Evolutionary conservation across 2,888 invertebrate species (phyloP), one percentile per base, ranked within the genome.

Genomic region (Caenorhabditis doughertyi): DNA sequence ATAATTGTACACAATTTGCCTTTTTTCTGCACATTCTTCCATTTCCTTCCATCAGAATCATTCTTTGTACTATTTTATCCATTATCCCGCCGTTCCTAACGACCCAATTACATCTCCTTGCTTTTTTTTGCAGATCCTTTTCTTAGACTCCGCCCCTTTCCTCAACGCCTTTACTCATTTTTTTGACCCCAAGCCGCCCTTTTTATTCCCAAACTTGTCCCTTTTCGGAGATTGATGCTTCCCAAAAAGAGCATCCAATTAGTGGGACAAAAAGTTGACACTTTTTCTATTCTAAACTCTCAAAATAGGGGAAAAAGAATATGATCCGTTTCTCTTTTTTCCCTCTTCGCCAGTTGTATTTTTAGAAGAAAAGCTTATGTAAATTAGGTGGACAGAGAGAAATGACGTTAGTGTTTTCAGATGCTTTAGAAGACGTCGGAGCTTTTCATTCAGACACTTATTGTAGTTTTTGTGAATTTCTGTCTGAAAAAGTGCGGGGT

Each of bases 311-410:
- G 32, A 32, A 9, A 32, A 13, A 39, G 39, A 72, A 72, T 72
- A 72, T 72, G 72, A 72, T 72, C 60, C 60, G 44, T 44, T 23
- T 47, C 64, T 53, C 53, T 18, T 67, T 9, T 9, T 4, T 8
- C 39, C 3, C 39, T 3, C 47, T 55, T 55, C 56, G 47, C 64
- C 44, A 55, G 55, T 47, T 49, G 71, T 71, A 71, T 71, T 71
- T 62, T 62, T 73, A 73, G 51, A 42, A n/a, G n/a, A n/a, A n/a
- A n/a, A 56, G 39, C 39, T 39, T 39, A 74, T 74, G 65, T 53
- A 74, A 74, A 74, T 74, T 64, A 56, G 65, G 23, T 74, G 35
- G 27, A 25, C 7, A 11, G n/a, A 25, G 11, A 16, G 18, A 25
- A 23, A 29, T 64, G 72, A 62, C 62, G 62, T n/a, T 60, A 47